Evolutionary conservation across 2,888 invertebrate genomes (phyloP).

Genomic region (Cordilura impudica): DNA sequence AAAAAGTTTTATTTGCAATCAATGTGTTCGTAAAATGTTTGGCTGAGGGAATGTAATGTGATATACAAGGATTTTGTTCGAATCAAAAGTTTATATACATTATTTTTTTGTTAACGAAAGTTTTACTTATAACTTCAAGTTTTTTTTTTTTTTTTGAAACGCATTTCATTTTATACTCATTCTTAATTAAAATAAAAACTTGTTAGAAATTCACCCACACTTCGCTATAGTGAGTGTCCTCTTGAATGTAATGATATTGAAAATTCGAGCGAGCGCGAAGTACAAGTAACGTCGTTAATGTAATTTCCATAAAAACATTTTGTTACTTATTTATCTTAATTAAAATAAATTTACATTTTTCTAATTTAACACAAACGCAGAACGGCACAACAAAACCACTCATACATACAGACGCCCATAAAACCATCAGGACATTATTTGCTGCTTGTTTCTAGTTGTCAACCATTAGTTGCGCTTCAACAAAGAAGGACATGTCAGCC

Average conservation of each 20-base stretch:
- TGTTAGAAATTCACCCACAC: conserved; percentile 49
- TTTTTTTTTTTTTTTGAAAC: neutral
- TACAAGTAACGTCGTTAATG: conserved; percentile 72
- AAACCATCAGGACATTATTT: conserved; percentile 45
- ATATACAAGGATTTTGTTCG: neutral
- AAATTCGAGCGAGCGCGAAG: conserved; percentile 20
- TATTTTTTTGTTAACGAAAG: neutral
- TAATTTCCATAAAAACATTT: conserved; percentile 76
- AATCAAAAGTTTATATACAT: conserved; percentile 20
- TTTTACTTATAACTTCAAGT: conserved; percentile 33
- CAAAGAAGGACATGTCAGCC: conserved; percentile 57
- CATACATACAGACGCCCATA: neutral
- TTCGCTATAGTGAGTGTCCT: conserved; percentile 68
- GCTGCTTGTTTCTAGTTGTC: conserved; percentile 40
- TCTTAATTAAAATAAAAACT: conserved; percentile 19
- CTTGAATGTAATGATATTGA: conserved; percentile 67
- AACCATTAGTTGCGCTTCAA: conserved; percentile 55
- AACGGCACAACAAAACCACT: conserved; percentile 27
- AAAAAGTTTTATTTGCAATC: conserved; percentile 42
- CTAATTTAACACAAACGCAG: conserved; percentile 72
- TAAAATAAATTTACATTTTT: conserved; percentile 77
- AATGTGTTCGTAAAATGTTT: neutral
- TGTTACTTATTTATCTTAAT: conserved; percentile 77
- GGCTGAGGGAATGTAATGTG: neutral
- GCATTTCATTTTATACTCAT: neutral